Base-by-base conservation (phyloP, 1,140 invertebrate species). In the Pseudachorutes palmiensis region DNA sequence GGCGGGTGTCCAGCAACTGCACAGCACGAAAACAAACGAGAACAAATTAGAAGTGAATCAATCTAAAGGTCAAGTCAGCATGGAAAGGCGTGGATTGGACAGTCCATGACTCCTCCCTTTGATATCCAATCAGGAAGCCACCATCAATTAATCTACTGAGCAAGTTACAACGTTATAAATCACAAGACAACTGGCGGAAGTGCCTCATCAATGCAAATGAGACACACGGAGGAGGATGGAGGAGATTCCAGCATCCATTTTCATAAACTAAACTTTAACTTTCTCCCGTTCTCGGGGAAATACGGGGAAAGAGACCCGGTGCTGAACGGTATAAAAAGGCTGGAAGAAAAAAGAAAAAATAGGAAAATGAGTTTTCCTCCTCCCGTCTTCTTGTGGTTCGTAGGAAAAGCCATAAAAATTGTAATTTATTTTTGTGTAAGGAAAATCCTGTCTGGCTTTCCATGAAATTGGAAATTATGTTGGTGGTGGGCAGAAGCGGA, bases 1-100 rank as follows among this genome's bases (percentile, higher is more conserved):
- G 93, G 91, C 94, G 92, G 91, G 91, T 96, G 92, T 93, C 93
- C 92, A 94, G 92, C 91, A 95, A 95, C 93, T 97, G 87, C 80
- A 90, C 90, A 67, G 68, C 71, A 62, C 82, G 80, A 83, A 75
- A 63, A 70, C 61, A 48, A 63, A n/a, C n/a, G n/a, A n/a, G n/a
- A n/a, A n/a, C n/a, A n/a, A n/a, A n/a, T n/a, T n/a, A n/a, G n/a
- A 45, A 45, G 19, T 45, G 9, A 45, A 19, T 45, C 36, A 45
- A 45, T 9, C 19, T 45, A 45, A 45, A 45, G 9, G 36, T 45
- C 36, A 19, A 61, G 24, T 58, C 5, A 58, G 22, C 22, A 58
- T 58, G 22, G 22, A 22, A 58, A 58, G 22, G 36, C 36, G 36
- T 19, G 9, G 19, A 45, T 19, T 45, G 36, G 36, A 19, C 36